phyloP scores from a whole-genome alignment of 2,888 invertebrate genomes.

The Lampropteryx suffumata region DNA sequence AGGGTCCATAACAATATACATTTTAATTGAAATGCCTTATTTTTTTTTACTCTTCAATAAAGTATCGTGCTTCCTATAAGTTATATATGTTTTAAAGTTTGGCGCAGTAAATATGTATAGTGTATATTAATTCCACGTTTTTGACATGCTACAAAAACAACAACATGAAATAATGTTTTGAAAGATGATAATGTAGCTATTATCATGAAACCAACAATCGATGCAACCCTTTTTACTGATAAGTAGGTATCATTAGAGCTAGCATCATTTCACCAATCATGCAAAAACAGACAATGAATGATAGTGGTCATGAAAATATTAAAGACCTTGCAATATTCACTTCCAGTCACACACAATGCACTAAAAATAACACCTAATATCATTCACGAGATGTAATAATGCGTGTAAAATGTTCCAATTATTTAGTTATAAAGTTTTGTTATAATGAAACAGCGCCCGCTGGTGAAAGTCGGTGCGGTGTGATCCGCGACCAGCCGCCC shows the following conservation, averaged over 20 bases:
- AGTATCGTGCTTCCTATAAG: too few relatives aligned
- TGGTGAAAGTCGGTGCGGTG: slow-evolving; percentile 65
- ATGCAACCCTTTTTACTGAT: neutral
- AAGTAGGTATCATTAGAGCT: slow-evolving; percentile 13
- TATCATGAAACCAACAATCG: neutral
- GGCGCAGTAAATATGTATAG: too few relatives aligned
- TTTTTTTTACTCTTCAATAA: too few relatives aligned
- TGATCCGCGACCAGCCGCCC: slow-evolving; percentile 63
- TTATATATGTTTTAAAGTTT: too few relatives aligned
- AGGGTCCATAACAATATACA: too few relatives aligned
- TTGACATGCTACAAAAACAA: slow-evolving; percentile 4
- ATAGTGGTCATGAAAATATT: slow-evolving; percentile 38
- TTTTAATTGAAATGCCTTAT: neutral
- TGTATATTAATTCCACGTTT: neutral
- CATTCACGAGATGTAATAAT: slow-evolving; percentile 27
- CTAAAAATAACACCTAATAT: too few relatives aligned
- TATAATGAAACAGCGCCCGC: slow-evolving; percentile 54
- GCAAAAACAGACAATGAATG: slow-evolving; percentile 50
- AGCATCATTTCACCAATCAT: slow-evolving; percentile 45
- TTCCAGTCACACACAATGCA: slow-evolving; percentile 30
- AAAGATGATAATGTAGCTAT: neutral
- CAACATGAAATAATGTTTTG: neutral
- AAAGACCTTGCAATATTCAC: slow-evolving; percentile 34
- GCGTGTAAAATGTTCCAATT: slow-evolving; percentile 21
- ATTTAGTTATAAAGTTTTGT: slow-evolving; percentile 44